These are phyloP conservation scores for Venusia cambrica DNA, from an alignment of 2,888 invertebrate genomes.

Conservation along the genomic window DNA sequence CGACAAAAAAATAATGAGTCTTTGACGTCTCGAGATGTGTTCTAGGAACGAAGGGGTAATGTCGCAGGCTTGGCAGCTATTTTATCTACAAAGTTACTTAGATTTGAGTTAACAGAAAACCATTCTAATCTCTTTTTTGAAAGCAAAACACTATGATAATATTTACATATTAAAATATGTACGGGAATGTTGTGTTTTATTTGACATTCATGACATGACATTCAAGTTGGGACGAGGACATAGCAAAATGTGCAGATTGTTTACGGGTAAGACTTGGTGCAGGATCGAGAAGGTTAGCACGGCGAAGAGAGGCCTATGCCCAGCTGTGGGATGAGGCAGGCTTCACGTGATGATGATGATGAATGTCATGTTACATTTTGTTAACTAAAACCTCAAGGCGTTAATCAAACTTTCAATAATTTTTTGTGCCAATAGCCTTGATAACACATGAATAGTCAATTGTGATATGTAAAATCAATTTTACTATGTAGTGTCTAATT, in stretches of 20 bases:
- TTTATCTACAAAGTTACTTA: slow-evolving; percentile 8
- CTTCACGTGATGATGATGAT: slow-evolving; percentile 12
- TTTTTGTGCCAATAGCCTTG: slow-evolving; percentile 24
- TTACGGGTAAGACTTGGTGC: too few species aligned
- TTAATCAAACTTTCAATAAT: slow-evolving; percentile 26
- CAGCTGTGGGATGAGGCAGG: too few species aligned
- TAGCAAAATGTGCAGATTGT: too few species aligned
- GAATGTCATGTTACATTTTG: slow-evolving; percentile 18
- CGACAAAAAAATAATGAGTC: slow-evolving; percentile 25
- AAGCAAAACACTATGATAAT: too few species aligned
- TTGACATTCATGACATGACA: too few species aligned
- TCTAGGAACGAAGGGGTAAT: slow-evolving; percentile 22
- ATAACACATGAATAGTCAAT: slow-evolving; percentile 30
- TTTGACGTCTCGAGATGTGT: slow-evolving; percentile 22
- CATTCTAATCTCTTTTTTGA: too few species aligned
- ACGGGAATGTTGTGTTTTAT: too few species aligned
- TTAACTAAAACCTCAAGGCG: slow-evolving; percentile 19
- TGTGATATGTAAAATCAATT: slow-evolving; percentile 21
- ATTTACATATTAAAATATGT: too few species aligned
- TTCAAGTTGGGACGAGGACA: too few species aligned
- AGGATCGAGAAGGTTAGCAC: too few species aligned
- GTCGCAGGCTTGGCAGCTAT: slow-evolving; percentile 11
- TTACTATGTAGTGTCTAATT: slow-evolving; percentile 23
- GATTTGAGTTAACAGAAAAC: slow-evolving; percentile 5
- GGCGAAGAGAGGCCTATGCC: too few species aligned